Evolutionary conservation across 2,888 invertebrate genomes (phyloP).

Genomic region (Thalpophila matura): DNA sequence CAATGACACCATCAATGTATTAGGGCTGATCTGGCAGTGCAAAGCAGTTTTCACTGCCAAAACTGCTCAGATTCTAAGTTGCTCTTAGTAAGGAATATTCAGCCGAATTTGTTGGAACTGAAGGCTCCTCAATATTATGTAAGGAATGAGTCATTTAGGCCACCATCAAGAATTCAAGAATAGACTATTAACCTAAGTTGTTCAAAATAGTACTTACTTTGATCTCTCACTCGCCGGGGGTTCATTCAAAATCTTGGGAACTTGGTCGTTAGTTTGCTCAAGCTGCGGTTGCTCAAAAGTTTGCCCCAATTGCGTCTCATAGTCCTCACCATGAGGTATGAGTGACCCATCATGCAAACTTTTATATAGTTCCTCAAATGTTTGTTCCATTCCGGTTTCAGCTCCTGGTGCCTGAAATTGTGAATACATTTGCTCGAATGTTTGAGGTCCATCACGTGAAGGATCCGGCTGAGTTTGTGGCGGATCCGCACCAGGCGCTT

Average conservation of each 20-base stretch:
- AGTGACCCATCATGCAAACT: slow-evolving; percentile 18
- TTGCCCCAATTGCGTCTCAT: background rate
- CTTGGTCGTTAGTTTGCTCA: slow-evolving; percentile 10
- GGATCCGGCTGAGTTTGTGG: background rate
- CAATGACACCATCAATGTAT: no score
- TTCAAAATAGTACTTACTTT: slow-evolving; percentile 21
- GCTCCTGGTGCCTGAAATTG: slow-evolving; percentile 21
- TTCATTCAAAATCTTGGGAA: background rate
- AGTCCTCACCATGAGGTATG: slow-evolving; percentile 16
- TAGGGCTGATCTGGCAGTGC: no score
- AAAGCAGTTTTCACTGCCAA: no score
- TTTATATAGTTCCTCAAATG: slow-evolving; percentile 49
- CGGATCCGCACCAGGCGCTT: background rate
- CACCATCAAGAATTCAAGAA: no score
- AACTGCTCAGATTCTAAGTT: no score
- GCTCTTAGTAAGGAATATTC: no score
- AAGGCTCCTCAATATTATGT: no score
- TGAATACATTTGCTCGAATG: slow-evolving; percentile 42
- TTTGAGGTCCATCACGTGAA: slow-evolving; percentile 9
- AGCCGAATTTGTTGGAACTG: background rate
- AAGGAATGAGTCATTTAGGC: no score
- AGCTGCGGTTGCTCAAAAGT: background rate
- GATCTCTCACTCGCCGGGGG: background rate
- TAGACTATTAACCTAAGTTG: background rate
- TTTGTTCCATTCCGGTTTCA: slow-evolving; percentile 27